Percentiles rank a stretch among this genome's conserved stretches.
Evolutionary conservation across 2,113 vertebrate genomes (phyloP).

Genomic region (Alosa alosa): DNA sequence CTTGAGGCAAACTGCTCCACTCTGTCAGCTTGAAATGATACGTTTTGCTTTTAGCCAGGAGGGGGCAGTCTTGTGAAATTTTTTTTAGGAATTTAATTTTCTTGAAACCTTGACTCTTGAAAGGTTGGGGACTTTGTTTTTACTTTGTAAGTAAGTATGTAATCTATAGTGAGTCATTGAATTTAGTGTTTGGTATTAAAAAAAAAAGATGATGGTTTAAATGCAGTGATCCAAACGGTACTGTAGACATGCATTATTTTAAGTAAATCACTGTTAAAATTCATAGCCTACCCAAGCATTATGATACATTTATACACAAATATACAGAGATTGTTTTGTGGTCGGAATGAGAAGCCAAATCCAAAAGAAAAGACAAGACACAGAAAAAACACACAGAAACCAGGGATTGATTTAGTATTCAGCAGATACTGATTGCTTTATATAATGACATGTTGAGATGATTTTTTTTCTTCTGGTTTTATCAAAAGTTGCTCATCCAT

Average conservation of each 20-base stretch:
- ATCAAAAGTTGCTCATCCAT: not conserved
- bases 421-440: slow-evolving; percentile 29
- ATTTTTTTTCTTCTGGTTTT: not conserved
- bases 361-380: not conserved
- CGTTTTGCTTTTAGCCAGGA: slow-evolving; percentile 72
- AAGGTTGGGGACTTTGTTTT: slow-evolving; percentile 32
- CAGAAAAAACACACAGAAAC: not conserved
- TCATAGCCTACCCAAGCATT: not conserved
- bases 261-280: not conserved
- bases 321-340: not conserved
- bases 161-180: slow-evolving; percentile 17
- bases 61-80: slow-evolving; percentile 79
- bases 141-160: slow-evolving; percentile 48
- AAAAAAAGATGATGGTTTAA: slow-evolving; percentile 31
- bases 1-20: not conserved
- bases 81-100: slow-evolving; percentile 40
- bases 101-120: slow-evolving; percentile 2
- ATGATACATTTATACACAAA: not conserved
- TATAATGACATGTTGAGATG: slow-evolving; percentile 49
- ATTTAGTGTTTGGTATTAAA: slow-evolving; percentile 11
- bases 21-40: slow-evolving; percentile 62
- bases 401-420: not conserved
- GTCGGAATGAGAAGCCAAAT: not conserved
- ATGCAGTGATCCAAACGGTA: slow-evolving; percentile 23
- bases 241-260: slow-evolving; percentile 33